A percentile compares a stretch with the other conserved stretches of the same genome.
Evolutionary conservation across 2,888 invertebrate genomes (phyloP).

Genomic region (Orthosia incerta): DNA sequence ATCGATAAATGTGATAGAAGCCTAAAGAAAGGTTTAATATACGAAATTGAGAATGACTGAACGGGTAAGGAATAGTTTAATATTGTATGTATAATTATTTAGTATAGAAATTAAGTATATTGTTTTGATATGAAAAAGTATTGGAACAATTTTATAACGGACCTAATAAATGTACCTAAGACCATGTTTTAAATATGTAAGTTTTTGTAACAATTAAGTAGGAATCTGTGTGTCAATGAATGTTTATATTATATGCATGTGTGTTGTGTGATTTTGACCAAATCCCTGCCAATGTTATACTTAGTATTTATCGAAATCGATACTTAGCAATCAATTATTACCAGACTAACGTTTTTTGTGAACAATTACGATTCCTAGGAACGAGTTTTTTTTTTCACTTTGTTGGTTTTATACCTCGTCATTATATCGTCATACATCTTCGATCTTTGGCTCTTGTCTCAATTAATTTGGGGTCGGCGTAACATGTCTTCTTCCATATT

Average conservation of each 20-base stretch:
- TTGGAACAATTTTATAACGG: conserved; percentile 57
- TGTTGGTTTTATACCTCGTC: too few species aligned
- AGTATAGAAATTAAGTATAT: conserved; percentile 49
- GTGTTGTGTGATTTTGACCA: conserved; percentile 41
- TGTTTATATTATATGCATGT: conserved; percentile 38
- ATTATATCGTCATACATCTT: too few species aligned
- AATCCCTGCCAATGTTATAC: conserved; percentile 13
- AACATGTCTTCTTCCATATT: too few species aligned
- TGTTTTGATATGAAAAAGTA: conserved; percentile 53
- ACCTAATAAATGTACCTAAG: conserved; percentile 48
- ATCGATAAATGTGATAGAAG: conserved; percentile 53
- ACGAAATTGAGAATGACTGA: conserved; percentile 61
- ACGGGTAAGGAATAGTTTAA: conserved; percentile 23
- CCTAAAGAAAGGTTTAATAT: conserved; percentile 30
- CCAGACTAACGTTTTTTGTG: background rate
- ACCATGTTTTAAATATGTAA: conserved; percentile 33
- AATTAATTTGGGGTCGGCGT: too few species aligned
- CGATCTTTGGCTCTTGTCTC: too few species aligned
- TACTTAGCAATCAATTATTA: background rate
- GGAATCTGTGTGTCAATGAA: conserved; percentile 25
- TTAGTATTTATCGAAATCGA: conserved; percentile 36
- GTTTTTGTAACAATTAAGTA: conserved; percentile 24
- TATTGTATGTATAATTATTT: conserved; percentile 29
- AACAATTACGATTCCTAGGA: background rate
- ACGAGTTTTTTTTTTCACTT: too few species aligned